Conservation (phyloP, 2,888 invertebrate species). For the Dioctria linearis region DNA sequence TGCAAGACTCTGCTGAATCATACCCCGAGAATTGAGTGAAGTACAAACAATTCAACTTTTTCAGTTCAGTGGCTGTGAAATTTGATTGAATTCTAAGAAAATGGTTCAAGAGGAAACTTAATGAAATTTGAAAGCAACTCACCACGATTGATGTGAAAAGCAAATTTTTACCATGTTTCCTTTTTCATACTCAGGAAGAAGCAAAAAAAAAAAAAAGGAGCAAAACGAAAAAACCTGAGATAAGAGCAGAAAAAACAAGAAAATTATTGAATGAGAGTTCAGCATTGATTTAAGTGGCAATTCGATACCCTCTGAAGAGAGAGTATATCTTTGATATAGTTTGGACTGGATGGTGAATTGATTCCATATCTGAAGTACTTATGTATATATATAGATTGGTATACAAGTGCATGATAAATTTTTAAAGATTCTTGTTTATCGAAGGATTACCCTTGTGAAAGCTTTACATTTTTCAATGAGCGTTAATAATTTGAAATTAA, state of each 20-base stretch:
- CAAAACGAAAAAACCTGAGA: background rate
- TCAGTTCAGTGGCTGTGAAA: constrained; percentile 35
- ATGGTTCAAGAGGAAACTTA: constrained; percentile 8
- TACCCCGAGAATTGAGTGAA: constrained; percentile 26
- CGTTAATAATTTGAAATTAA: no score
- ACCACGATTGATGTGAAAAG: constrained; percentile 9
- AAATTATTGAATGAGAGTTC: background rate
- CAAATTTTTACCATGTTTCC: constrained; percentile 4
- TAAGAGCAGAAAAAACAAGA: background rate
- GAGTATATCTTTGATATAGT: no score
- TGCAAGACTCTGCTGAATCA: constrained; percentile 13
- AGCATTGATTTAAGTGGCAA: background rate
- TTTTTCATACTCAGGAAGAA: background rate
- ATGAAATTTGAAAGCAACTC: constrained; percentile 18
- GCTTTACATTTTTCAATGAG: no score
- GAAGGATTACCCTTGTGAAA: no score
- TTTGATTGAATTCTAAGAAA: constrained; percentile 29
- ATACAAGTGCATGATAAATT: no score
- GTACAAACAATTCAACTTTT: constrained; percentile 40
- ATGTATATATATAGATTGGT: no score
- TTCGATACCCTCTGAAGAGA: background rate
- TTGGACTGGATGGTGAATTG: no score
- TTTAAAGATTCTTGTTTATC: no score
- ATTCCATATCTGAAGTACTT: no score
- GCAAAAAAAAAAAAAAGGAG: no score